Evolutionary conservation across 1,140 invertebrate species (phyloP).

Genomic region (Tetragonula clypearis): DNA sequence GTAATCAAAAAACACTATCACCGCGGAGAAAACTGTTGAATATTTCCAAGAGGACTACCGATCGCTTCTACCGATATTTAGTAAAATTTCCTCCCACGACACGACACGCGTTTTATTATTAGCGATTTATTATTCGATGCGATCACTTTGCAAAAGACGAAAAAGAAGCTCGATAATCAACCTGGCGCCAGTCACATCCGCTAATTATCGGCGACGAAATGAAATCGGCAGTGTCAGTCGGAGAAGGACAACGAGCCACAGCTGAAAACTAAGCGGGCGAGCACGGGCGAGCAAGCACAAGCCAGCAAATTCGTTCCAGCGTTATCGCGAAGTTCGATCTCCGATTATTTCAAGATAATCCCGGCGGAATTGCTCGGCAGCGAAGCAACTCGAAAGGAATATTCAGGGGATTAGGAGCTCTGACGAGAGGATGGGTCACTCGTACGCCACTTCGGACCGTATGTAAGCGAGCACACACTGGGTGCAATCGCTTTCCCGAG

Average conservation of each 20-base stretch:
- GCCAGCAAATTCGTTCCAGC: conserved; percentile 37
- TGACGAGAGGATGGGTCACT: conserved; percentile 22
- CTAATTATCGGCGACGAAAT: conserved; percentile 6
- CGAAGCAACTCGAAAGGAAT: conserved; percentile 40
- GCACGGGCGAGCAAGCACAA: neutral
- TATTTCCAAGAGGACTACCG: too few species aligned
- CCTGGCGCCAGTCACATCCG: neutral
- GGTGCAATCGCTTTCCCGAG: conserved; percentile 24
- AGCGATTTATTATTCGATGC: too few species aligned
- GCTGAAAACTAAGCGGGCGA: neutral
- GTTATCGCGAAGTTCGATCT: conserved; percentile 51
- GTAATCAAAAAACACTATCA: too few species aligned
- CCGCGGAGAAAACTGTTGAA: too few species aligned
- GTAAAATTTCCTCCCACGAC: too few species aligned
- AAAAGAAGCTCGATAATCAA: neutral
- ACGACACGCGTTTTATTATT: too few species aligned
- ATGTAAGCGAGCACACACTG: conserved; percentile 25
- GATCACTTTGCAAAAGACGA: neutral
- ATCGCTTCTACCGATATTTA: too few species aligned
- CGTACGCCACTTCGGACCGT: conserved; percentile 27
- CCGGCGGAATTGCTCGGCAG: conserved; percentile 16
- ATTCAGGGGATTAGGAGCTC: conserved; percentile 32
- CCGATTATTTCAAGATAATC: conserved; percentile 55
- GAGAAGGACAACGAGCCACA: too few species aligned
- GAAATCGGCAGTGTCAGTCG: neutral